These are phyloP conservation scores for Tokudaia tokunoshimensis DNA, from an alignment of 2,797 vertebrate species.

Conservation along the genomic window DNA sequence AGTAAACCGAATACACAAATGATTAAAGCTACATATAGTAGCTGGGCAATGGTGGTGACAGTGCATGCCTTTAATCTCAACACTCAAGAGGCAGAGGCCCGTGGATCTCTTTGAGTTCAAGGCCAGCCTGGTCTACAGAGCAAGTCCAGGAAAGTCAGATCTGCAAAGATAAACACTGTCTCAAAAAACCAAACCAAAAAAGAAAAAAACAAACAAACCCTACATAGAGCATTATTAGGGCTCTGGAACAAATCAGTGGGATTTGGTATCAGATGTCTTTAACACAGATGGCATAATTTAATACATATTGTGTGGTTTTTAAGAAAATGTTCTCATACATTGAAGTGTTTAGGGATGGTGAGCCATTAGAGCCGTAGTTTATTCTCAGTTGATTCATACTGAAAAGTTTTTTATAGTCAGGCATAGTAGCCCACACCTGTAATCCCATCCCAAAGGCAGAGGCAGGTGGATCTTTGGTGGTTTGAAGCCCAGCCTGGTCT, in stretches of 20 bases:
- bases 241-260: constrained; percentile 45
- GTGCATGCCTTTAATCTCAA: no score
- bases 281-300: neutral
- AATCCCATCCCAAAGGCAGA: neutral
- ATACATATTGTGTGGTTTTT: neutral
- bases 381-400: neutral
- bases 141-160: no score
- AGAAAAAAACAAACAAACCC: no score
- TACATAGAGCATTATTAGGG: neutral
- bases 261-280: neutral
- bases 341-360: neutral
- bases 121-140: no score
- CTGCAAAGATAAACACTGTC: no score
- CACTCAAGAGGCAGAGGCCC: no score
- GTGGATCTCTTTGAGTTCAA: no score
- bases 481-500: neutral
- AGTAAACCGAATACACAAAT: neutral
- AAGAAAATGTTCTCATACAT: constrained; percentile 9
- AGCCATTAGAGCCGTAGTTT: neutral
- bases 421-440: neutral
- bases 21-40: neutral
- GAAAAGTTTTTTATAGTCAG: constrained; percentile 62
- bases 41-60: no score
- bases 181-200: no score
- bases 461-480: no score